Conservation (phyloP, 1,140 invertebrate species). For the Magallana ariakensis region DNA sequence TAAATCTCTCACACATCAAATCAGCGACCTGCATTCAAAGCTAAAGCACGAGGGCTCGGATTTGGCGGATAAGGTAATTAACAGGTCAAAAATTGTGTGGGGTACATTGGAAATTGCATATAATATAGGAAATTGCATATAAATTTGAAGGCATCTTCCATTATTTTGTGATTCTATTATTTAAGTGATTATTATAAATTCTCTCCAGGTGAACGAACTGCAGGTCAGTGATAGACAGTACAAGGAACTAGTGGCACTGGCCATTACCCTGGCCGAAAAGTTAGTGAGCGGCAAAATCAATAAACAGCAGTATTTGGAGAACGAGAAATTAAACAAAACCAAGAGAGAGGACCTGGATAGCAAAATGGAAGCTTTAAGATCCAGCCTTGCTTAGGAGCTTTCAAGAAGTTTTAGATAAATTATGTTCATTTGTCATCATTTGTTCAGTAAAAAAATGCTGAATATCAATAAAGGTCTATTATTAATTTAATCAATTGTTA, state of each 20-base stretch:
- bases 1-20: conserved; percentile 83
- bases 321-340: conserved; percentile 82
- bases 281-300: conserved; percentile 85
- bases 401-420: background rate
- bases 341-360: conserved; percentile 86
- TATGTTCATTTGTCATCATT: background rate
- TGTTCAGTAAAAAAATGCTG: background rate
- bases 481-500: no score
- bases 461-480: conserved; percentile 10
- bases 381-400: conserved; percentile 50
- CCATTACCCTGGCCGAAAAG: conserved; percentile 82
- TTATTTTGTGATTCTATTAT: no score
- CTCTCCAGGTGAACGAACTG: conserved; percentile 82
- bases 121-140: no score
- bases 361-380: conserved; percentile 83
- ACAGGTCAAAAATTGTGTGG: background rate
- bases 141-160: no score
- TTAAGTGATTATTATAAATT: no score
- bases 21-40: conserved; percentile 83
- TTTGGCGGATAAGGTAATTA: conserved; percentile 82
- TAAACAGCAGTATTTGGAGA: conserved; percentile 85
- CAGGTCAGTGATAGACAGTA: conserved; percentile 84
- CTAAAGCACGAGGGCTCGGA: conserved; percentile 85
- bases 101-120: no score
- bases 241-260: conserved; percentile 75